Percentiles rank a stretch among this genome's conserved stretches.
These are phyloP conservation scores for Drosophila guanche DNA, from an alignment of 1,140 invertebrate species.

Conservation along the genomic window DNA sequence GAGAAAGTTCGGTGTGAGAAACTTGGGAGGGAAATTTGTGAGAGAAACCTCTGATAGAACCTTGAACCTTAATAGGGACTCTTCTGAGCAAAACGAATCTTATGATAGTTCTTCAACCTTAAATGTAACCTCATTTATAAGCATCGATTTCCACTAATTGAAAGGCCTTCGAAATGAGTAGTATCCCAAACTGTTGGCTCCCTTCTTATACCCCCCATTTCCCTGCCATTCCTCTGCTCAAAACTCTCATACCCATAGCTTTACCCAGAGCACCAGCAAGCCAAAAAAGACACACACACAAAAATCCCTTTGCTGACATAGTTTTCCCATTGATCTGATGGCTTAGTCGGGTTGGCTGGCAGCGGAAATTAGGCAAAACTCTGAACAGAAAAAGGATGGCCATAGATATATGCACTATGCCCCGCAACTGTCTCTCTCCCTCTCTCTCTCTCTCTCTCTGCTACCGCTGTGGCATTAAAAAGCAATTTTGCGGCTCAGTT, in stretches of 20 bases:
- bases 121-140: no score
- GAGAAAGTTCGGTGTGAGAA: no score
- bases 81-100: no score
- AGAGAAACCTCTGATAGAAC: no score
- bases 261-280: no score
- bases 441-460: background rate
- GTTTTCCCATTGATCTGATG: constrained; percentile 49
- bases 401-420: constrained; percentile 4
- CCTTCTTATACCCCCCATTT: background rate
- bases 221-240: no score
- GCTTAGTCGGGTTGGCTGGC: constrained; percentile 43
- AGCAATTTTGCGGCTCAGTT: constrained; percentile 60
- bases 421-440: background rate
- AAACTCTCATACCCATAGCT: constrained; percentile 14
- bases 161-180: no score
- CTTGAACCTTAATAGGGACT: no score
- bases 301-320: constrained; percentile 52
- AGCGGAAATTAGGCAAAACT: constrained; percentile 55
- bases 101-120: no score
- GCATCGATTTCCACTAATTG: no score
- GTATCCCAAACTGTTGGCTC: no score
- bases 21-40: no score
- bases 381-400: background rate
- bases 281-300: constrained; percentile 28
- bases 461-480: constrained; percentile 45